phyloP scores from a whole-genome alignment of 2,888 invertebrate genomes.

The Brachypterus glaber region DNA sequence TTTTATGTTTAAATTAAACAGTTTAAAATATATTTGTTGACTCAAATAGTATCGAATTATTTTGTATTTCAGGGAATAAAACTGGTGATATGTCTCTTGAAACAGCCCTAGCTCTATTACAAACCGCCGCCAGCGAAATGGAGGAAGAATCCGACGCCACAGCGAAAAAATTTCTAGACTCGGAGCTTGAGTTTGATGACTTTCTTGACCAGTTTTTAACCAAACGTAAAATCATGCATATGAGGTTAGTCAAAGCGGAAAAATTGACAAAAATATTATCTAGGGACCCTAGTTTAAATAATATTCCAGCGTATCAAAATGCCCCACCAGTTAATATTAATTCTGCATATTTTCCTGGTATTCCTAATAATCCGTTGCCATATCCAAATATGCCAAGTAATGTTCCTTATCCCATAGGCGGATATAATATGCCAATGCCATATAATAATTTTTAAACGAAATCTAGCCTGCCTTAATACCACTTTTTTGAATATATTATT shows the following conservation, averaged over 20 bases:
- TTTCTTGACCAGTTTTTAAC: constrained; percentile 79
- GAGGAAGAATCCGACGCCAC: constrained; percentile 87
- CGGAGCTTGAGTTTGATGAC: constrained; percentile 62
- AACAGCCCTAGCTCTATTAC: constrained; percentile 76
- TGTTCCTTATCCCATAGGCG: constrained; percentile 62
- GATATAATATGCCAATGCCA: constrained; percentile 71
- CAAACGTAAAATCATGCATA: constrained; percentile 66
- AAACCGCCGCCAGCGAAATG: constrained; percentile 83
- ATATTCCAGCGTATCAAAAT: constrained; percentile 36
- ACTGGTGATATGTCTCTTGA: constrained; percentile 72
- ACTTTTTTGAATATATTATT: too few species aligned
- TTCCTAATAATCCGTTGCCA: constrained; percentile 23
- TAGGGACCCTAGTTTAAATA: constrained; percentile 31
- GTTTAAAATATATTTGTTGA: constrained; percentile 5
- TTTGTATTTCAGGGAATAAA: constrained; percentile 54
- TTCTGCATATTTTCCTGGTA: constrained; percentile 42
- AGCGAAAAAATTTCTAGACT: constrained; percentile 71
- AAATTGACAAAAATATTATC: constrained; percentile 73
- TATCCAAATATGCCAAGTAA: constrained; percentile 31
- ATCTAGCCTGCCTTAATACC: too few species aligned
- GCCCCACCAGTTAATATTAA: constrained; percentile 36
- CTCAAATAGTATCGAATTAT: neutral
- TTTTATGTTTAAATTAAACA: neutral
- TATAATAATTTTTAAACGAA: too few species aligned
- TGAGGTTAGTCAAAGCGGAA: constrained; percentile 83